Conservation (phyloP, 2,113 vertebrate species). For the Delphinapterus leucas region DNA sequence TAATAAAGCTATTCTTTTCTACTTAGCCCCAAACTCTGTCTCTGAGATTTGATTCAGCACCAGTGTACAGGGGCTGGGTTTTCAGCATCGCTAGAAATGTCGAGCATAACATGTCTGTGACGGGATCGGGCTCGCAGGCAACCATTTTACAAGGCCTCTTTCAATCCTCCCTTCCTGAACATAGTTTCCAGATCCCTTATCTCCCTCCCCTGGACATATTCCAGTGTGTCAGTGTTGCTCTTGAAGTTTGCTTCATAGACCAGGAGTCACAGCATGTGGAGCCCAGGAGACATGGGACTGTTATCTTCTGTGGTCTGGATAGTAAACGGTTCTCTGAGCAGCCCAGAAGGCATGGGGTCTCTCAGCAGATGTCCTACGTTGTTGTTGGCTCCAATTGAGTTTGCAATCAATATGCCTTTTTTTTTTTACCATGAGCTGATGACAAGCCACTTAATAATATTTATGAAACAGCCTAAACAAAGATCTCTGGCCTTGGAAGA, state of each 20-base stretch:
- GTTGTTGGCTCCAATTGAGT: slow-evolving; percentile 14
- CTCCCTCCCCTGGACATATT: not conserved
- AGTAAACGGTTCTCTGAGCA: not conserved
- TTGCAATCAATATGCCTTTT: slow-evolving; percentile 53
- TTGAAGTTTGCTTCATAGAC: slow-evolving; percentile 32
- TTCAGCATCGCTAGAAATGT: not conserved
- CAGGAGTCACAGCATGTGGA: not conserved
- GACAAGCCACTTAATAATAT: slow-evolving; percentile 72
- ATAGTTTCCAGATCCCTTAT: slow-evolving; percentile 23
- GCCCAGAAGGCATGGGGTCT: slow-evolving; percentile 14
- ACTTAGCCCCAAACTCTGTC: not conserved
- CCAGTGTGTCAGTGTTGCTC: not conserved
- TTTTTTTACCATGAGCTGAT: slow-evolving; percentile 54
- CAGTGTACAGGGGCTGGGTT: not conserved
- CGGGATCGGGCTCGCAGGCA: not conserved
- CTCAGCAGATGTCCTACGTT: slow-evolving; percentile 49
- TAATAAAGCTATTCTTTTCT: not conserved
- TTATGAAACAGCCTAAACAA: slow-evolving; percentile 66
- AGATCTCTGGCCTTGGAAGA: slow-evolving; percentile 58
- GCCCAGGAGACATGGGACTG: not conserved
- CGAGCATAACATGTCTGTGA: not conserved
- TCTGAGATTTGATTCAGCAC: not conserved
- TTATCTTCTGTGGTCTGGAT: slow-evolving; percentile 24
- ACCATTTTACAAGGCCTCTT: slow-evolving; percentile 12
- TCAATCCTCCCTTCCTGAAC: not conserved